Evolutionary conservation across 2,797 vertebrate species (phyloP), one percentile per base, ranked within the genome.

Genomic region (Apodemus agrarius): DNA sequence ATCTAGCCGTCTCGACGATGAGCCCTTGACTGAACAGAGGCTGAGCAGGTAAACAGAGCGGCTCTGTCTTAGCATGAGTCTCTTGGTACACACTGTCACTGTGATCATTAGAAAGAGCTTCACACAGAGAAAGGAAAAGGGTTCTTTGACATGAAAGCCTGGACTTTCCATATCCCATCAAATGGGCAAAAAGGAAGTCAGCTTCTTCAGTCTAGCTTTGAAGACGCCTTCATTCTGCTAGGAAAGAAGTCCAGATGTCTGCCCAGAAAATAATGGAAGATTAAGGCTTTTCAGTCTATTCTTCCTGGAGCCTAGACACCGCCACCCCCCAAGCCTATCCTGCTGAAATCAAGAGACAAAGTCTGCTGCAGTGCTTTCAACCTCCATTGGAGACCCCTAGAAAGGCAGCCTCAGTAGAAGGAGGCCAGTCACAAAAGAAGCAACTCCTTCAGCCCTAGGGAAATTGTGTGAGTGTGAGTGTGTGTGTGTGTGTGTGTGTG

Each of bases 11-110:
- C 88, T 43, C 85, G 54, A 19, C 10, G 0, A 11, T 52, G 83
- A 54, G 85, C 82, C 10, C 16, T 29, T 22, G 69, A 54, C 0
- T 0, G 89, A 82, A 9, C 17, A 74, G 67, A 1, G 0, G 0
- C 0, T 90, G 1, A 4, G 52, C 96, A 98, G 97, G 98, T 97
- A 98, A 98, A 88, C 4, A 43, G 78, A 67, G 29, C 49, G n/a
- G 37, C 67, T 37, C 21, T 43, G 0, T 75, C 61, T 67, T 75
- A 54, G 94, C 84, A 93, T 96, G 31, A 29, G 3, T 79, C 43
- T 93, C 6, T 1, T 83, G 89, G 96, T 37, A 43, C n/a, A 89
- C 63, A 13, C 74, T 26, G 31, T 46, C 37, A 7, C 11, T 49
- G 72, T 1, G 90, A 22, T 43, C 72, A 31, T 37, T 52, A 84